A percentile compares a stretch with the other conserved stretches of the same genome.
Conservation (phyloP, 2,888 invertebrate species). For the Mythimna impura region DNA sequence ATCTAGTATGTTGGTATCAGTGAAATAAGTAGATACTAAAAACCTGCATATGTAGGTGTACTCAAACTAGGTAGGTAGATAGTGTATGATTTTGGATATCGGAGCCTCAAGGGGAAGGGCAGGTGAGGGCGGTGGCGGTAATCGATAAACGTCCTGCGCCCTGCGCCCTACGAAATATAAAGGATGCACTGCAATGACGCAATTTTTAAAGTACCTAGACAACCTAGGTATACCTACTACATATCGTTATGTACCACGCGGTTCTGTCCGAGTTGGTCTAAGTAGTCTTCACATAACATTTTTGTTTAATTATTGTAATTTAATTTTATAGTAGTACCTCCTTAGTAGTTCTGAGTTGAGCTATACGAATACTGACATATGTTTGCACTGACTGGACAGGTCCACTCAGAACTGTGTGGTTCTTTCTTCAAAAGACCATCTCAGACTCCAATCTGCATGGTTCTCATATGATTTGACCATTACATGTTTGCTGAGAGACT, state of each 20-base stretch:
- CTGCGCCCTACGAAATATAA: neutral
- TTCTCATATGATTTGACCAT: too few relatives aligned
- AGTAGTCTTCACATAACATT: neutral
- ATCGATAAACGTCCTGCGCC: constrained; percentile 9
- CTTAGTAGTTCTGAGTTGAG: too few relatives aligned
- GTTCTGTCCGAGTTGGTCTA: neutral
- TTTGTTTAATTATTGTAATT: neutral
- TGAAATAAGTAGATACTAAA: neutral
- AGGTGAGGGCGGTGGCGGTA: neutral
- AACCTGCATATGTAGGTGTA: neutral
- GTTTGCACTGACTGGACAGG: too few relatives aligned
- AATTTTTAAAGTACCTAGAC: neutral
- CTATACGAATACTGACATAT: too few relatives aligned
- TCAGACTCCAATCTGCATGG: too few relatives aligned
- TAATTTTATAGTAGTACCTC: too few relatives aligned
- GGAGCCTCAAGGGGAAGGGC: neutral
- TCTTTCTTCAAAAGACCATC: too few relatives aligned
- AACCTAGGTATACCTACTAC: neutral
- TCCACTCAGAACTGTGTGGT: too few relatives aligned
- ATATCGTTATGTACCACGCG: neutral
- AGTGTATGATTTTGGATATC: constrained; percentile 9
- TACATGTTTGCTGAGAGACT: too few relatives aligned
- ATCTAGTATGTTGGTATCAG: too few relatives aligned
- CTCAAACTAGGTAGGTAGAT: neutral
- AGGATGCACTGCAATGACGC: neutral